phyloP scores from a whole-genome alignment of 2,113 vertebrate genomes.

The Semnornis frantzii region DNA sequence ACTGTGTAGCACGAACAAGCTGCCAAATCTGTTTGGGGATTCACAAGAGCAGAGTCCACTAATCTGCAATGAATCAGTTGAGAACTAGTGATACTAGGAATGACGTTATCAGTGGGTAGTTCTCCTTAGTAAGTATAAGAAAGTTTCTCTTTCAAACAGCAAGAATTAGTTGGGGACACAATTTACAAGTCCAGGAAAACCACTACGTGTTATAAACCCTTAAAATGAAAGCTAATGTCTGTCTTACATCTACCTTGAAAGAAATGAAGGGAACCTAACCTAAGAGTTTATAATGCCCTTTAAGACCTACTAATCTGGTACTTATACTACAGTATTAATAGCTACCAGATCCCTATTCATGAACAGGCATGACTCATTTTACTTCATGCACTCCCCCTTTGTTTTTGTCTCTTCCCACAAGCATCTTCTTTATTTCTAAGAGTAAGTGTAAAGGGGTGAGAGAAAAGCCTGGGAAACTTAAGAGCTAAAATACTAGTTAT shows the following conservation, averaged over 20 bases:
- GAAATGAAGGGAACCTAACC: not conserved
- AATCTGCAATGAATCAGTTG: not conserved
- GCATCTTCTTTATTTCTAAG: slow-evolving; percentile 3
- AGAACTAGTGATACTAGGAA: not conserved
- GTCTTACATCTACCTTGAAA: not conserved
- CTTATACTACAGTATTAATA: slow-evolving; percentile 15
- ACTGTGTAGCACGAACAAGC: accelerated
- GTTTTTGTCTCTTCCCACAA: not conserved
- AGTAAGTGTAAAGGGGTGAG: not conserved
- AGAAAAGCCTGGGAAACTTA: not conserved
- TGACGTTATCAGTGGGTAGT: not conserved
- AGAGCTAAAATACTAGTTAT: not conserved
- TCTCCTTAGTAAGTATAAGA: not conserved
- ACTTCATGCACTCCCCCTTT: not conserved
- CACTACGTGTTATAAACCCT: not conserved
- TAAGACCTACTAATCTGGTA: slow-evolving; percentile 12
- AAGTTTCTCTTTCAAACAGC: not conserved
- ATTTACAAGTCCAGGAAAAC: not conserved
- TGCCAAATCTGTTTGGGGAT: not conserved
- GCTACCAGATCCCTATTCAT: not conserved
- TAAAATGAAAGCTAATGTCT: not conserved
- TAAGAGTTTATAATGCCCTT: not conserved
- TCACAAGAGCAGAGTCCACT: not conserved
- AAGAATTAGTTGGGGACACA: not conserved
- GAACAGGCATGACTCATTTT: slow-evolving; percentile 15